Evolutionary conservation across 2,797 vertebrate species (phyloP), one percentile per base, ranked within the genome.

Genomic region (Gallinago solitaria): DNA sequence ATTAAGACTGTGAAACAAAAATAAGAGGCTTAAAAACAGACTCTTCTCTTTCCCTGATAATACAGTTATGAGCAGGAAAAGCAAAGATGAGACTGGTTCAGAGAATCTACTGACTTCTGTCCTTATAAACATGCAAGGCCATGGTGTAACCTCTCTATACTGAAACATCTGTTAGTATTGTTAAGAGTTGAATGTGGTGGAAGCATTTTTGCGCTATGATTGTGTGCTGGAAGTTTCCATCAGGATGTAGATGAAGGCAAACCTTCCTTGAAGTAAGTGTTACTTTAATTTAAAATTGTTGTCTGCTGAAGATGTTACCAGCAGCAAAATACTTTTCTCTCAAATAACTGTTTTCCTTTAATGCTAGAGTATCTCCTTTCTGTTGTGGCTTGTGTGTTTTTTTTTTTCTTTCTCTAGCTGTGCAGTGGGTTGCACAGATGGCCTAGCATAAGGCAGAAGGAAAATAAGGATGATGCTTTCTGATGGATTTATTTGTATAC

Each of bases 381-480:
- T 93, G 51, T 12, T 18, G 12, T 13, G 12, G 6, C 4, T 37
- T 25, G 6, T 33, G 20, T 4, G 12, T 27, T 39, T 61, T 61
- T 37, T 39, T 28, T 13, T 60, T 70, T 33, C 8, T 47, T 25
- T 30, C 2, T 3, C 51, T 68, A 87, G 74, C 83, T 83, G 18
- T 76, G 74, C 67, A 76, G 21, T 57, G 70, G 18, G 20, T 86
- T 95, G 87, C 85, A 91, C 95, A 96, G 94, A 95, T 95, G 90
- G 94, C 23, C 67, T 73, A 90, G 33, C 91, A 89, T 90, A 96
- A 93, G 91, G 94, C 89, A 82, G 90, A 87, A 54, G 54, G 88
- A 84, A 94, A 96, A 94, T 79, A 88, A 90, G 80, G 64, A 93
- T 89, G 68, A 90, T 90, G 88, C n/a, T 88, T 93, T 90, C 87